Evolutionary conservation across 2,797 vertebrate species (phyloP), one percentile per base, ranked within the genome.

Genomic region (Molothrus aeneus): DNA sequence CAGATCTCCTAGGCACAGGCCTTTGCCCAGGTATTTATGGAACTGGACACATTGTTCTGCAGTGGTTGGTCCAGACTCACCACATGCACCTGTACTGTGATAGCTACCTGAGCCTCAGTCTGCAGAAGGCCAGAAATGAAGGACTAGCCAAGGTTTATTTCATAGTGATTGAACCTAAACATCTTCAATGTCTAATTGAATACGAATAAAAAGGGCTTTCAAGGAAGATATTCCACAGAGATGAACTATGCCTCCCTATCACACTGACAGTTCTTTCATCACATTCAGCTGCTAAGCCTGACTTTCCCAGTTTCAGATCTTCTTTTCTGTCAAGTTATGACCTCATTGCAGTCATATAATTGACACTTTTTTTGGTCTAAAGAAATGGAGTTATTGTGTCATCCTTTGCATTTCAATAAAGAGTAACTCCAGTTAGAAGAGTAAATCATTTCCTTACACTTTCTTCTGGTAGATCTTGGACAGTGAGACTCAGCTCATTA

Each of bases 131-230:
- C 18, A 80, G 53, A 79, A 91, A 45, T 56, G 13, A 86, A 64
- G 20, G 24, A 71, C 56, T 16, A 42, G 24, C 14, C 32, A 80
- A 82, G 8, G 21, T 42, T 80, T 56, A 56, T 60, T 93, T 84
- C 22, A 31, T 59, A 28, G 6, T 43, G 5, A 36, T 68, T 75
- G 64, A 91, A 66, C 10, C 24, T 64, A 34, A 21, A 26, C 5
- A 0, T 32, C n/a, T 88, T 70, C 38, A 69, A 36, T 50, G 11
- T 11, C 31, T 65, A 42, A 59, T 31, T 0, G 0, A 32, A 13
- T 53, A 48, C 14, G 40, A 54, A 24, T 66, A 12, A 26, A 50
- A 70, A 56, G 80, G 8, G 9, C 0, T 6, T 53, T 36, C 25
- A 26, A 80, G 43, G 36, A 82, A 88, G 11, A 34, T 77, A 57